Base-by-base conservation (phyloP, 1,140 invertebrate species). In the Parapsyche elsis region DNA sequence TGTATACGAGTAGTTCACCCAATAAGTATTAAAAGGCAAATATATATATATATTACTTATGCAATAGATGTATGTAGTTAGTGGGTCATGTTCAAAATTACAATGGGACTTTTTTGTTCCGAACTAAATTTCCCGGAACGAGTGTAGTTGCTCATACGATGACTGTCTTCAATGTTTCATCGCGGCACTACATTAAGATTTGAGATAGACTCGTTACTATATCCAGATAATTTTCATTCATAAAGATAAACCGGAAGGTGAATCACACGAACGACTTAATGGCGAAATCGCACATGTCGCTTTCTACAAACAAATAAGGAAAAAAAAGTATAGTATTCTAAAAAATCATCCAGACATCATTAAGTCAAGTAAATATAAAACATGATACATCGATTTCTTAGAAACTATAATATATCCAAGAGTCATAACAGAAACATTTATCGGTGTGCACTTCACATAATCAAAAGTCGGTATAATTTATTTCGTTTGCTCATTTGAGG, bases 161-260 rank as follows among this genome's bases (percentile, higher is more conserved):
- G 64, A 67, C 23, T 67, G 21, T 67, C 12, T 67, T n/a, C 2
- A 9, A 67, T 67, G 64, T 67, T 67, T 67, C 64, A 67, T 26
- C 64, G 24, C 64, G 26, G 23, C 64, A 26, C 24, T 26, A 67
- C 64, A 67, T 67, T 23, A 23, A 67, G 64, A 67, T 26, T n/a
- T 14, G 21, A 12, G 12, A 67, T 26, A 67, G 10, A 67, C 64
- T 26, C 21, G 5, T 9, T 30, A 24, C 1, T 12, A 67, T 67
- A 19, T 9, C 16, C 57, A 67, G 64, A 67, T 26, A 67, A 67
- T 67, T 67, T 67, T 67, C 64, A 67, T 30, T 67, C 64, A 67
- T 26, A 24, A 67, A 24, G 24, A 26, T 26, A 26, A 67, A 67
- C 64, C 64, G 64, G 64, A 67, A 67, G 64, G 24, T 67, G 64